Percentiles rank a stretch among this genome's conserved stretches.
phyloP scores from a whole-genome alignment of 2,113 vertebrate genomes.

The Dicerorhinus sumatrensis region DNA sequence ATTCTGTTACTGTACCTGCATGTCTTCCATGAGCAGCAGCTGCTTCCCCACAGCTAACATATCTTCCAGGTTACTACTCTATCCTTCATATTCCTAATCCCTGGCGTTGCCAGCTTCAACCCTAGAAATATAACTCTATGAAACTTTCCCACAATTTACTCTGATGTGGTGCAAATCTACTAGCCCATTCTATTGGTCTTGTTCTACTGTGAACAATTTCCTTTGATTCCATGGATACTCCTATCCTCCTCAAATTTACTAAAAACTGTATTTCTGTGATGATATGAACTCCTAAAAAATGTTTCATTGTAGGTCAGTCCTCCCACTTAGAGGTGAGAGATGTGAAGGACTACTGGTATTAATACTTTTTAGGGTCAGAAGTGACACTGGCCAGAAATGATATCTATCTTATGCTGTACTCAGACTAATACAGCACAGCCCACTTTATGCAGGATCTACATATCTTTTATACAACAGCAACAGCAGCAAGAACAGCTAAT shows the following conservation, averaged over 20 bases:
- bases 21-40: background rate
- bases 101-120: background rate
- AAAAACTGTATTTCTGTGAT: background rate
- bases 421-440: background rate
- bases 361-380: background rate
- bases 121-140: constrained; percentile 25
- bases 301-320: background rate
- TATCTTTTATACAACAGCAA: background rate
- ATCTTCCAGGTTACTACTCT: background rate
- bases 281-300: background rate
- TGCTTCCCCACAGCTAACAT: background rate
- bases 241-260: constrained; percentile 16
- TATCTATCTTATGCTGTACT: background rate
- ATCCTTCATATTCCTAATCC: background rate
- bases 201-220: background rate
- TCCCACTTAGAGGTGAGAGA: constrained; percentile 10
- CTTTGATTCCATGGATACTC: background rate
- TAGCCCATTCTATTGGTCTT: background rate
- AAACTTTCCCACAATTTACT: constrained; percentile 8
- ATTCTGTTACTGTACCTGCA: background rate
- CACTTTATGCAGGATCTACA: background rate
- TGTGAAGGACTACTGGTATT: background rate
- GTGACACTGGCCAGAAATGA: background rate
- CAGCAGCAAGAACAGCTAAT: background rate
- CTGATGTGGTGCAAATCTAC: background rate